Conservation (phyloP, 2,888 invertebrate species). For the Archaeoteleia sp. region DNA sequence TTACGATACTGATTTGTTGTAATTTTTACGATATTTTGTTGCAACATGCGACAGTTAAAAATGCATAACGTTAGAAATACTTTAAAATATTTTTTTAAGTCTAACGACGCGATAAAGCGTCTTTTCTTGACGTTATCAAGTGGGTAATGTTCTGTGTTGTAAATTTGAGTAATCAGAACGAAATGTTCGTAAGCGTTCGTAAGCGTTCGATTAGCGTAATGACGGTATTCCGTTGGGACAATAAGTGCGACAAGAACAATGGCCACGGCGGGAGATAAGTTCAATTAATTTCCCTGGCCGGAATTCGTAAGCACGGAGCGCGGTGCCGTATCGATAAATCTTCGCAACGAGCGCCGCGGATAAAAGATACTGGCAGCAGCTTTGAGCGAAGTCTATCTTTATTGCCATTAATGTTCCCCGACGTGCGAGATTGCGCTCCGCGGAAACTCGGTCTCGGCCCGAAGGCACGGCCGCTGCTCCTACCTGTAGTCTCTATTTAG, state of each 20-base stretch:
- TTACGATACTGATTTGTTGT: too few relatives aligned
- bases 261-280: conserved; percentile 8
- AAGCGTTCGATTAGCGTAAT: conserved; percentile 1
- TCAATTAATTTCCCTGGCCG: conserved; percentile 1
- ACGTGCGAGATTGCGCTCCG: conserved; percentile 35
- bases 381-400: conserved; percentile 43
- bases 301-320: conserved; percentile 1
- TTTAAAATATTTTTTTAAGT: too few relatives aligned
- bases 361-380: conserved; percentile 19
- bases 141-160: too few relatives aligned
- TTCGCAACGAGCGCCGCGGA: conserved; percentile 39
- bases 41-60: too few relatives aligned
- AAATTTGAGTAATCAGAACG: too few relatives aligned
- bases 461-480: conserved; percentile 38
- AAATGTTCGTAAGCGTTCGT: too few relatives aligned
- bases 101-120: too few relatives aligned
- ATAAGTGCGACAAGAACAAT: conserved; percentile 17
- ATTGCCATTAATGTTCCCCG: conserved; percentile 45
- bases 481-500: conserved; percentile 62
- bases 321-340: conserved; percentile 41
- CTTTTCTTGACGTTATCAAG: too few relatives aligned
- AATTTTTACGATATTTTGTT: too few relatives aligned
- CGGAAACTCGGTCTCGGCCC: conserved; percentile 32
- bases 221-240: conserved; percentile 17
- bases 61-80: too few relatives aligned